Evolutionary conservation across 2,113 vertebrate species (phyloP).

Genomic region (Megaceryle torquata): DNA sequence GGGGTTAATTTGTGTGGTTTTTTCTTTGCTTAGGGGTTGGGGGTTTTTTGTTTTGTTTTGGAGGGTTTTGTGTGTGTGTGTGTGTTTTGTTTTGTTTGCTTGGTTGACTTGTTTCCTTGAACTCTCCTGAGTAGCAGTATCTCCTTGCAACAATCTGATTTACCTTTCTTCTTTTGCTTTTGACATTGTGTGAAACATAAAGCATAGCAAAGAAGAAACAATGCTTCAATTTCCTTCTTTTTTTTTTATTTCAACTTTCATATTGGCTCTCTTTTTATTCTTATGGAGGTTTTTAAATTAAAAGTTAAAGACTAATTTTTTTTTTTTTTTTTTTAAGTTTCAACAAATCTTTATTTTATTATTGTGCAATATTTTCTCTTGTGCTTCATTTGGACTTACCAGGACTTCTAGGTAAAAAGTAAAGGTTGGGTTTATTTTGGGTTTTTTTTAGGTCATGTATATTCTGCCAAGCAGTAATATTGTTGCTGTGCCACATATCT

Average conservation of each 20-base stretch:
- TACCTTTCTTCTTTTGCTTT: neutral
- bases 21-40: neutral
- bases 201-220: neutral
- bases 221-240: neutral
- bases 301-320: neutral
- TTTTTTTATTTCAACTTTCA: neutral
- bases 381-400: neutral
- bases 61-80: neutral
- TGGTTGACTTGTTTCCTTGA: neutral
- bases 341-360: neutral
- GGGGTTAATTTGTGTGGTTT: neutral
- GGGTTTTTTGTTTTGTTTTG: neutral
- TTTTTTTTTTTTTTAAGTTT: neutral
- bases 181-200: neutral
- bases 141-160: neutral
- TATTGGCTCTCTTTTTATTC: neutral
- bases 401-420: neutral
- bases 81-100: neutral
- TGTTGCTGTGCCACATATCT: neutral
- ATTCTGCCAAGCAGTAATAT: neutral
- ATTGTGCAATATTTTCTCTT: neutral
- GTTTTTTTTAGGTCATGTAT: neutral
- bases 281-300: neutral
- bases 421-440: neutral
- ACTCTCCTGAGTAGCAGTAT: neutral